Evolutionary conservation across 2,113 vertebrate species (phyloP), one percentile per base, ranked within the genome.

Genomic region (Nipponia nippon): DNA sequence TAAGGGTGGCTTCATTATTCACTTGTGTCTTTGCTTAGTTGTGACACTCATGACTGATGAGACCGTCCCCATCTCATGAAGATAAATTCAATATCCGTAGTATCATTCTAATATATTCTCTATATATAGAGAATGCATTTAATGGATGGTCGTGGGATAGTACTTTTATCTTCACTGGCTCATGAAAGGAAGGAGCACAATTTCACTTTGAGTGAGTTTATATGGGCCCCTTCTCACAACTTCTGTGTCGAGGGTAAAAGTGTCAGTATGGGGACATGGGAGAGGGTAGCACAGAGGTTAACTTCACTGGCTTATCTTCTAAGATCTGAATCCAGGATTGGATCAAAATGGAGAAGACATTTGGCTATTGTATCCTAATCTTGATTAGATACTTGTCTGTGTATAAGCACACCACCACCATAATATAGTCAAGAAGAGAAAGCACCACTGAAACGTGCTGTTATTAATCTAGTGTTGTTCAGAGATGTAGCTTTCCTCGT

Each of bases 1-100:
- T 98, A 98, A 97, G 95, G 87, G 93, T 97, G 96, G 91, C 93
- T 97, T 98, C 95, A 96, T 98, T 97, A 98, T 96, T 98, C 97
- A 96, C 85, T 70, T 96, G 86, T 79, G 49, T 97, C 96, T 96
- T 97, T 96, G 97, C 89, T 95, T 90, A 91, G 86, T 89, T 80
- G 77, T 97, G 97, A 98, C 97, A 97, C 82, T 75, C 55, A 92
- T 98, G 95, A 98, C 96, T 89, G 96, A 98, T 98, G 98, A 98
- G 92, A 87, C 96, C 96, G 95, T 97, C 94, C 93, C 75, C 91
- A 95, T 95, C 96, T 98, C 97, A 97, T 97, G 95, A 97, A 98
- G 97, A 98, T 96, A 97, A 98, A 98, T 97, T 97, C 97, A 98
- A 95, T 94, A 96, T 91, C 76, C 73, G 65, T 83, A 80, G 91